A percentile compares a stretch with the other conserved stretches of the same genome.
Evolutionary conservation across 2,113 vertebrate species (phyloP).

Genomic region (Sturnira hondurensis): DNA sequence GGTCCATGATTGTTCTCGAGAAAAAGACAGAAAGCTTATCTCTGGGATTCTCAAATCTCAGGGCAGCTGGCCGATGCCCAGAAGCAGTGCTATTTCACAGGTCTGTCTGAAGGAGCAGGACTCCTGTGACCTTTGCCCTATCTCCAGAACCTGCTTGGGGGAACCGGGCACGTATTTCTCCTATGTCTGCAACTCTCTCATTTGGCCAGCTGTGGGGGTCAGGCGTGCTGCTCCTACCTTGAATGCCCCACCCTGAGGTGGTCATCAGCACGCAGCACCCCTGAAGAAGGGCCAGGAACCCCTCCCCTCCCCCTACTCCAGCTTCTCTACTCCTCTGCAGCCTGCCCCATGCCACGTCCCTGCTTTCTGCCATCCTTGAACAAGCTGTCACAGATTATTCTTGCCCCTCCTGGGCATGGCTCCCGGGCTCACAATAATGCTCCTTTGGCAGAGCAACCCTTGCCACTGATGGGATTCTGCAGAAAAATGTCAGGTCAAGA

Average conservation of each 20-base stretch:
- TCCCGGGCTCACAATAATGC: neutral
- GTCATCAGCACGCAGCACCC: too few species aligned
- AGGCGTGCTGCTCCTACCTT: too few species aligned
- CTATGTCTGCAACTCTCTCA: neutral
- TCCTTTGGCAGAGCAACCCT: neutral
- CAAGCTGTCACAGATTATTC: neutral
- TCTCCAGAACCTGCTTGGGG: neutral
- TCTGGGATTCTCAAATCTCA: neutral
- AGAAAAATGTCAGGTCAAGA: neutral
- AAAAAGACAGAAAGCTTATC: too few species aligned
- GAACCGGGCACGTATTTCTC: neutral
- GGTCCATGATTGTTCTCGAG: neutral
- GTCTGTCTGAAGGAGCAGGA: neutral
- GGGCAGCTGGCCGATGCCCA: neutral
- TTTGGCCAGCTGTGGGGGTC: too few species aligned
- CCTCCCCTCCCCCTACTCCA: neutral
- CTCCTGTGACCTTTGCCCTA: neutral
- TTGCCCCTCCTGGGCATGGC: neutral
- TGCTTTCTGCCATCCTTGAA: neutral
- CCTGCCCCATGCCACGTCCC: fast-evolving
- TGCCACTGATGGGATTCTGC: neutral
- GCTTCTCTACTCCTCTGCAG: too few species aligned
- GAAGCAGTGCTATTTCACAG: neutral
- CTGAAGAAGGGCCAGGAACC: too few species aligned
- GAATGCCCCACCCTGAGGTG: neutral